phyloP scores from a whole-genome alignment of 2,113 vertebrate species.

The Neoarius graeffei region DNA sequence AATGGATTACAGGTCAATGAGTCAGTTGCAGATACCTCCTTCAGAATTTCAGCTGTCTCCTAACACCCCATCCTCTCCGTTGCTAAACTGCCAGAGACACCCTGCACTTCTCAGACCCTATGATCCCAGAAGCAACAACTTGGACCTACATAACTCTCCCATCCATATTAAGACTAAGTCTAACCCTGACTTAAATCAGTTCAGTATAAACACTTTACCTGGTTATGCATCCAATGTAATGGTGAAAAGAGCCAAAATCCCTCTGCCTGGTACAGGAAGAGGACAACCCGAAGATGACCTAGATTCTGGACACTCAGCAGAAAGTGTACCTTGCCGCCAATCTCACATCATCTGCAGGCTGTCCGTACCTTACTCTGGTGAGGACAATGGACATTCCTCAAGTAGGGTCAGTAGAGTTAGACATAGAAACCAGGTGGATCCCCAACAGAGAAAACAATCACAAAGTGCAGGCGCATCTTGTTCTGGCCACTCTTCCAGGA shows the following conservation, averaged over 20 bases:
- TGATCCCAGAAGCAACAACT: constrained; percentile 78
- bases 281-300: constrained; percentile 50
- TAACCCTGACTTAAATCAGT: constrained; percentile 9
- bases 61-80: constrained; percentile 56
- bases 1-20: constrained; percentile 42
- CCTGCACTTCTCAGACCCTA: constrained; percentile 87
- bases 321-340: constrained; percentile 12
- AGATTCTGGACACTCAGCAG: constrained; percentile 41
- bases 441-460: constrained; percentile 83
- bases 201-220: constrained; percentile 44
- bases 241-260: constrained; percentile 65
- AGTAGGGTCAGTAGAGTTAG: constrained; percentile 80
- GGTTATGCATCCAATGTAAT: constrained; percentile 59
- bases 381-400: constrained; percentile 71
- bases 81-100: constrained; percentile 84
- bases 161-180: constrained; percentile 17
- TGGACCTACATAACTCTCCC: constrained; percentile 56
- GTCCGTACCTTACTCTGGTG: constrained; percentile 34
- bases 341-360: constrained; percentile 35
- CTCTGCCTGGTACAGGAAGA: constrained; percentile 60
- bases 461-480: constrained; percentile 84
- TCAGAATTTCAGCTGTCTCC: constrained; percentile 62
- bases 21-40: constrained; percentile 17
- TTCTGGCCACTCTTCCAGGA: constrained; percentile 53
- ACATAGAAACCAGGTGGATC: constrained; percentile 77